phyloP scores from a whole-genome alignment of 2,888 invertebrate genomes.

The Nomada ruficornis region DNA sequence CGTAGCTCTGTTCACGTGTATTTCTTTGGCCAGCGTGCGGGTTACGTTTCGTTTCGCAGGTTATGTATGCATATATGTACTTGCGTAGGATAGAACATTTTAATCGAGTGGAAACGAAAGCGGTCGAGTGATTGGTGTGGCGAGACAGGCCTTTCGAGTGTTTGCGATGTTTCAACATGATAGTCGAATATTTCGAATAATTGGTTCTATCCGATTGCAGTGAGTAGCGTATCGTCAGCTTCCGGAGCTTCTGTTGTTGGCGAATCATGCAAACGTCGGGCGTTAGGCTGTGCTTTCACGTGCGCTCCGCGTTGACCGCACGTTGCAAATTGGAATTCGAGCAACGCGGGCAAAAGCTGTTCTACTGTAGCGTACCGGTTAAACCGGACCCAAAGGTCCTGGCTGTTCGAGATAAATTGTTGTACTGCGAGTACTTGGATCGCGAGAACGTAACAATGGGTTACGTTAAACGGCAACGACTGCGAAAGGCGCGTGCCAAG shows the following conservation, averaged over 20 bases:
- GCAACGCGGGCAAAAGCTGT: background rate
- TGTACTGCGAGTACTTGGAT: constrained; percentile 83
- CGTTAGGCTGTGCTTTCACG: background rate
- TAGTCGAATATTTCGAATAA: too few relatives aligned
- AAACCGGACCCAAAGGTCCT: constrained; percentile 65
- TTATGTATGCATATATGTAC: background rate
- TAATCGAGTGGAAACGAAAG: too few relatives aligned
- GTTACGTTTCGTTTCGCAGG: background rate
- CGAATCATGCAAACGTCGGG: background rate
- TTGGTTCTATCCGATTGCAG: background rate
- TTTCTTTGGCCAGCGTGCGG: background rate
- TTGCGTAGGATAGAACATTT: too few relatives aligned
- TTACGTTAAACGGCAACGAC: constrained; percentile 52
- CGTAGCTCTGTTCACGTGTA: background rate
- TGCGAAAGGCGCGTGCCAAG: background rate
- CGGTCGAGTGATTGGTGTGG: too few relatives aligned
- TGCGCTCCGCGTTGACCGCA: too few relatives aligned
- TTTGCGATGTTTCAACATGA: too few relatives aligned
- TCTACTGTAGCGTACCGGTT: too few relatives aligned
- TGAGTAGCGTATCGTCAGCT: too few relatives aligned
- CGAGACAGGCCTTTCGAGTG: too few relatives aligned
- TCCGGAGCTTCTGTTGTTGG: too few relatives aligned
- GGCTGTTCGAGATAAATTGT: constrained; percentile 79
- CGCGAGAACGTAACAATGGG: constrained; percentile 71
- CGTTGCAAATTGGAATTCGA: background rate